phyloP scores from a whole-genome alignment of 2,797 vertebrate species.

The Syngnathus acus region DNA sequence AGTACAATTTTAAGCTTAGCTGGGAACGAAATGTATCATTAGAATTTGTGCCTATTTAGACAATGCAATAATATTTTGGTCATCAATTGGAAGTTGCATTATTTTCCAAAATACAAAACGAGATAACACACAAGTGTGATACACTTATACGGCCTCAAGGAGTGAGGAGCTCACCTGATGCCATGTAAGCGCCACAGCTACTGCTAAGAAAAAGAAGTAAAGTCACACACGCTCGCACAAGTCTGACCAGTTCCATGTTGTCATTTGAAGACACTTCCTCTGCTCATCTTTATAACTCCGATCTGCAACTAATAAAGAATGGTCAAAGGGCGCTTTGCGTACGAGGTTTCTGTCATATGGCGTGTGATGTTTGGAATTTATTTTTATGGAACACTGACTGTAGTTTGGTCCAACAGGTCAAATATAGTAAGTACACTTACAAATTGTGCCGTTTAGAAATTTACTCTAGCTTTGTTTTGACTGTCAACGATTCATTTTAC shows the following conservation, averaged over 20 bases:
- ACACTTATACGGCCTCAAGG: not conserved
- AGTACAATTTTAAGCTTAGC: not conserved
- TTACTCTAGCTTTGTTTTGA: not conserved
- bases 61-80: not conserved
- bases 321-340: conserved; percentile 66
- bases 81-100: not conserved
- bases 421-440: not conserved
- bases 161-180: conserved; percentile 31
- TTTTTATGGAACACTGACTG: not conserved
- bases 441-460: not conserved
- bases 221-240: conserved; percentile 20
- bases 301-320: conserved; percentile 30
- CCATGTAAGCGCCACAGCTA: conserved; percentile 18
- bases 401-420: not conserved
- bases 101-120: not conserved
- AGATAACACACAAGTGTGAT: not conserved
- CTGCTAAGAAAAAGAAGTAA: conserved; percentile 36
- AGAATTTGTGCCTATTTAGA: not conserved
- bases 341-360: conserved; percentile 14
- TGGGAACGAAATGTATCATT: not conserved
- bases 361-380: conserved; percentile 6
- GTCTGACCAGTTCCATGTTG: conserved; percentile 48
- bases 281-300: conserved; percentile 52
- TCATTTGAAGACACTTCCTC: conserved; percentile 16
- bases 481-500: not conserved